Conservation (phyloP, 1,140 invertebrate species). For the Condylostylus longicornis region DNA sequence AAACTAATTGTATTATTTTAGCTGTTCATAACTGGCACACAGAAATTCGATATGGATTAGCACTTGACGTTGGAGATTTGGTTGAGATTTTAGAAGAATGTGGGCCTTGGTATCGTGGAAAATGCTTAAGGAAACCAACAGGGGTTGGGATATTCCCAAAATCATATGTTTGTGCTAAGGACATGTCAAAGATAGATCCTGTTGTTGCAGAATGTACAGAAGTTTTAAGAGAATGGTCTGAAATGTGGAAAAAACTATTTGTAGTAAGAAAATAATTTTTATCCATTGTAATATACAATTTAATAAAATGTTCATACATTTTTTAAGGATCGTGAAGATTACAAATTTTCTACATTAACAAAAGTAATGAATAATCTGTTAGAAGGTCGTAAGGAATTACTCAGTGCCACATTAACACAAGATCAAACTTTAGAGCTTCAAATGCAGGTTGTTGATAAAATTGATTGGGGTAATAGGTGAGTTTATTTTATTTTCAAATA, state of each 20-base stretch:
- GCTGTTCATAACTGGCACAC: conserved; percentile 82
- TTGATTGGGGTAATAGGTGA: conserved; percentile 92
- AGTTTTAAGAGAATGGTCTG: conserved; percentile 82
- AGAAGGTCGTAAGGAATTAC: conserved; percentile 63
- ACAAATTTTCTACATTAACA: conserved; percentile 65
- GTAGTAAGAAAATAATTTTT: conserved; percentile 44
- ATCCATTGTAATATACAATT: not conserved
- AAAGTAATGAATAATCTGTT: conserved; percentile 81
- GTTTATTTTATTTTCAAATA: conserved; percentile 29
- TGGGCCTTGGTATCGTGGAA: conserved; percentile 75
- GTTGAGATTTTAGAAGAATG: conserved; percentile 83
- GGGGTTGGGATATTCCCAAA: conserved; percentile 74
- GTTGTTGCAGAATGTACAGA: conserved; percentile 81
- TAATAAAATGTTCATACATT: not conserved
- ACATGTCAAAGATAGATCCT: conserved; percentile 67
- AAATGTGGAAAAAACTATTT: conserved; percentile 80
- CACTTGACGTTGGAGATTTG: conserved; percentile 77
- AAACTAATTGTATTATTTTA: conserved; percentile 35
- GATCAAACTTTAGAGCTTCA: conserved; percentile 77
- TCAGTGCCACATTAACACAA: conserved; percentile 73
- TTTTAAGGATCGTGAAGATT: conserved; percentile 57
- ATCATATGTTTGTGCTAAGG: conserved; percentile 54
- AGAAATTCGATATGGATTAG: conserved; percentile 61
- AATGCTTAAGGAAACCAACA: conserved; percentile 56
- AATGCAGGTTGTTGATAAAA: conserved; percentile 72